Base-by-base conservation (phyloP, 2,888 invertebrate species). In the Charanyca ferruginea region DNA sequence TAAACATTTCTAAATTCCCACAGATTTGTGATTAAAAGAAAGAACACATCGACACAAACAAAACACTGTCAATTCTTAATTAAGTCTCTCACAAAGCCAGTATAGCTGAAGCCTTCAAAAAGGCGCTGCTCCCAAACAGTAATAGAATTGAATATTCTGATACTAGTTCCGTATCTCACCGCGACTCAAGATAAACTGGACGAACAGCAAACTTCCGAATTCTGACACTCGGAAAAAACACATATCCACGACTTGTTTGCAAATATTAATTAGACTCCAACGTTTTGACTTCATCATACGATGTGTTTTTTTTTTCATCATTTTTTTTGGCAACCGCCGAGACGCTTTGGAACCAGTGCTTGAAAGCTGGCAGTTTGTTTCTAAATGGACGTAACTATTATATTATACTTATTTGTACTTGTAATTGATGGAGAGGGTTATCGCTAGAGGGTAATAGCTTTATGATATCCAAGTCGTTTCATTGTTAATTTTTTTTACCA, bases 191-290 rank as follows among this genome's bases (percentile, higher is more conserved):
- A 28, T 44, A 68, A 41, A 44, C 8, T 69, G 54, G 52, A n/a
- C 32, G 42, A 16, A 47, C 28, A 35, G n/a, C 65, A 72, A 70
- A 74, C 81, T 70, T 73, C 81, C 69, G 68, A 83, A 66, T 52
- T 65, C 55, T 67, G 62, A 73, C 70, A 61, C 49, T 66, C 49
- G 7, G 45, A 68, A 68, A 74, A 75, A 66, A 60, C 67, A 66
- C 55, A 65, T 53, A 47, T 60, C 48, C 20, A 20, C 54, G 80
- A 81, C 76, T 73, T 85, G 82, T 86, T 85, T 85, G 84, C 80
- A 80, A 83, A 86, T 85, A 85, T 83, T 81, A 86, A 85, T 85
- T 85, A 81, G 77, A 73, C 64, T 73, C 60, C 73, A 78, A 73
- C 77, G 67, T 75, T 79, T 77, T 72, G 72, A 73, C 69, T 73